Base-by-base conservation (phyloP, 2,113 vertebrate genomes). In the Rallus limicola region DNA sequence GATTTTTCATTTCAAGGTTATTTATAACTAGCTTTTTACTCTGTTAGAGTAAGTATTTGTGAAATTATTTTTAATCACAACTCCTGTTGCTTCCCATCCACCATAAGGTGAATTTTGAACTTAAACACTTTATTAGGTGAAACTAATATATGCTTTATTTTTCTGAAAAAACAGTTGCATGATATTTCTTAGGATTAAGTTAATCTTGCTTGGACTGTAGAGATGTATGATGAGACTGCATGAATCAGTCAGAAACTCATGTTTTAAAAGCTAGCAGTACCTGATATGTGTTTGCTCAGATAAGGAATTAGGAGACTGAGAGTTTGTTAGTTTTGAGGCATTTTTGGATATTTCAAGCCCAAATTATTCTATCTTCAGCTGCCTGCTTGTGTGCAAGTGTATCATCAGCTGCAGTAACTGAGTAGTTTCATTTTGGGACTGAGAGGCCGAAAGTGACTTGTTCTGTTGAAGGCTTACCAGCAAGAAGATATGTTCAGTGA, bases 71-170 rank as follows among this genome's bases (percentile, higher is more conserved):
- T 16, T 33, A 3, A 19, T 20, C 4, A 5, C 1, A 29, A 33
- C 4, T 1, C 0, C 1, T 55, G 1, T 20, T 0, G 1, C 0
- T 0, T 1, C 50, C 3, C 0, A 4, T 11, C 1, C 1, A 0
- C 2, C 5, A 83, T 36, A 10, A 59, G 4, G 4, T 56, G 1
- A 50, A 2, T 10, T 44, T 3, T 4, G 52, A 46, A 46, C 44
- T 46, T 46, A 46, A 46, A 26, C 0, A 4, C 5, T 62, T 77
- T 7, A 20, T 72, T 50, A 42, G 4, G 3, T 58, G 33, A 56
- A 48, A 17, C 1, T 13, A 2, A 4, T 4, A 2, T 6, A 1
- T 59, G 3, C 0, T 48, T 58, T 50, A 1, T 36, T 40, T 1
- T 8, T 68, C 1, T 16, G 21, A 10, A 8, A 29, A 11, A 7